Conservation (phyloP, 2,113 vertebrate genomes). For the Lethenteron reissneri region DNA sequence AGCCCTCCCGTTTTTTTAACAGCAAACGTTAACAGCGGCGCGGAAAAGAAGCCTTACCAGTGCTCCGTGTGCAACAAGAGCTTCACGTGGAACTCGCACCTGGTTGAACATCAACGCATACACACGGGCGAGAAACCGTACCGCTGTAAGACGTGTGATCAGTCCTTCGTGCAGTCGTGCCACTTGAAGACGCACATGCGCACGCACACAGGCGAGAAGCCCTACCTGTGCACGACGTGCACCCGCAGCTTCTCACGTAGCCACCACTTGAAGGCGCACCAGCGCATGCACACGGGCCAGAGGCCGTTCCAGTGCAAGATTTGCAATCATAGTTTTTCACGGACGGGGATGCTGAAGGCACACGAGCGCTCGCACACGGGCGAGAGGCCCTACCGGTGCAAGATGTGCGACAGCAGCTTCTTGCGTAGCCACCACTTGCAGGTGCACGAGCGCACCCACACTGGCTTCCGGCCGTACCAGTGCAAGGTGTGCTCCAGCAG, state of each 20-base stretch:
- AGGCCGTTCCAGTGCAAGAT: slow-evolving; percentile 4
- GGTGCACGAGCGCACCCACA: not conserved
- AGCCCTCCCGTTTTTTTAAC: too few relatives aligned
- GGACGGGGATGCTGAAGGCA: not conserved
- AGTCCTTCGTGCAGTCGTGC: not conserved
- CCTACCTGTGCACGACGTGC: slow-evolving; percentile 4
- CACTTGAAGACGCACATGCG: slow-evolving; percentile 4
- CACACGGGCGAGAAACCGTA: not conserved
- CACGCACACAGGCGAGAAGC: not conserved
- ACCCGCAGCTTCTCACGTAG: not conserved
- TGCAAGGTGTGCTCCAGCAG: not conserved
- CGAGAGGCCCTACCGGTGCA: slow-evolving; percentile 1
- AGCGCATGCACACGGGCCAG: slow-evolving; percentile 1
- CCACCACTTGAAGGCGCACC: slow-evolving; percentile 2
- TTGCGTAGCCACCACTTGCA: not conserved
- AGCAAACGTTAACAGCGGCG: not conserved
- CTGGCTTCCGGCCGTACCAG: slow-evolving; percentile 3
- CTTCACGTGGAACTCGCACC: not conserved
- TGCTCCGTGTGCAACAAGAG: not conserved
- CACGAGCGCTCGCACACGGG: not conserved
- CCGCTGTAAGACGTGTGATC: not conserved
- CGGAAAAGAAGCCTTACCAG: not conserved
- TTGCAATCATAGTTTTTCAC: not conserved
- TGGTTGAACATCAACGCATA: not conserved
- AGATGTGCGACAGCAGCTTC: not conserved